A percentile compares a stretch with the other conserved stretches of the same genome.
Evolutionary conservation across 2,113 vertebrate genomes (phyloP).

Genomic region (Burhinus bistriatus): DNA sequence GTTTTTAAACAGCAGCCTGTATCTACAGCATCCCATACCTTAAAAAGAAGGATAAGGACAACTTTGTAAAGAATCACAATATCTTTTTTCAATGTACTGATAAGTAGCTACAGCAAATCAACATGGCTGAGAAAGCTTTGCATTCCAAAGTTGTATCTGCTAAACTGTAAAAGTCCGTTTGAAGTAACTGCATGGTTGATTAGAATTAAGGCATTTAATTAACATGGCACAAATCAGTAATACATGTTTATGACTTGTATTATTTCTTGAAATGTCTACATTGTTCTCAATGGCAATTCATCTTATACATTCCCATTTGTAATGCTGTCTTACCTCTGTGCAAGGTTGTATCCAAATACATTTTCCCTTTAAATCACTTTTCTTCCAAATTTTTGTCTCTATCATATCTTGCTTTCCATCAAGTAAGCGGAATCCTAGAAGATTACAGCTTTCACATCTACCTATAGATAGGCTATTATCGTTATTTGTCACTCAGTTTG

Average conservation of each 20-base stretch:
- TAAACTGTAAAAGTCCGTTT: not conserved
- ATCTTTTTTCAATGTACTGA: not conserved
- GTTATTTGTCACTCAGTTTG: not conserved
- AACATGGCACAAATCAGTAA: not conserved
- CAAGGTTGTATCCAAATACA: not conserved
- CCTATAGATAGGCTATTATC: not conserved
- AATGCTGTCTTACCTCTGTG: not conserved
- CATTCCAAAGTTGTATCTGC: not conserved
- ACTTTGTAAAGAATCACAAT: not conserved
- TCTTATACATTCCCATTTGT: not conserved
- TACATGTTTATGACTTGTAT: not conserved
- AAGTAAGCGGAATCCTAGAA: not conserved
- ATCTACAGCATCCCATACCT: slow-evolving; percentile 93
- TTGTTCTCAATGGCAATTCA: not conserved
- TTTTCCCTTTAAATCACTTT: not conserved
- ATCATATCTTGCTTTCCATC: not conserved
- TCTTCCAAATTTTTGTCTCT: not conserved
- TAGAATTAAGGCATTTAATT: not conserved
- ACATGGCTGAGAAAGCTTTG: not conserved
- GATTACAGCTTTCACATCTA: not conserved
- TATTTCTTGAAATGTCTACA: not conserved
- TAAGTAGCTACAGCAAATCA: not conserved
- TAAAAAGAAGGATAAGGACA: slow-evolving; percentile 22
- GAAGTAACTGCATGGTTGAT: not conserved
- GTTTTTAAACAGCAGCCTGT: slow-evolving; percentile 84